These are phyloP conservation scores for Ochropleura leucogaster DNA, from an alignment of 2,888 invertebrate genomes.

Conservation along the genomic window DNA sequence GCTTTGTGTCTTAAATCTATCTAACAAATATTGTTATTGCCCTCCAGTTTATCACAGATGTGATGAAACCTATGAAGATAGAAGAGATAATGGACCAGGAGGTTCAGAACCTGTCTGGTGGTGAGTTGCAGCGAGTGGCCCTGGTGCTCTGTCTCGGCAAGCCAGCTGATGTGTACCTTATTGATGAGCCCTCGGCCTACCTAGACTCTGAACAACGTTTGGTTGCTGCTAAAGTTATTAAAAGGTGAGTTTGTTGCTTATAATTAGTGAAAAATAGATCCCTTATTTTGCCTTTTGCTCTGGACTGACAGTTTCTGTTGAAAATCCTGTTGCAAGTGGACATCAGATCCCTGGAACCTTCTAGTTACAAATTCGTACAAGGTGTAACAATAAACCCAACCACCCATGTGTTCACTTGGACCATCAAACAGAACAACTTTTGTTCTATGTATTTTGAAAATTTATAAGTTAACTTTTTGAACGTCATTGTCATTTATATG, in stretches of 20 bases:
- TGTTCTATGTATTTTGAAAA: too few relatives aligned
- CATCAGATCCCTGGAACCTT: background rate
- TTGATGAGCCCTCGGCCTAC: slow-evolving; percentile 99
- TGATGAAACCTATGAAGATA: slow-evolving; percentile 99
- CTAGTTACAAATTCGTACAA: background rate
- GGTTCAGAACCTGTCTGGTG: slow-evolving; percentile 99
- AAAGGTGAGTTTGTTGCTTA: slow-evolving; percentile 91
- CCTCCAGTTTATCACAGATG: slow-evolving; percentile 98
- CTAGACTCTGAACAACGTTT: slow-evolving; percentile 99
- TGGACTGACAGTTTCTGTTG: background rate
- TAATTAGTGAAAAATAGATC: background rate
- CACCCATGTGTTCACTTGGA: too few relatives aligned
- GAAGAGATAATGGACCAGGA: slow-evolving; percentile 99
- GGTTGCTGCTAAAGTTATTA: slow-evolving; percentile 99
- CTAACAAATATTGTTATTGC: background rate
- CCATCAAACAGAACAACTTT: too few relatives aligned
- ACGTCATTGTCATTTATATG: too few relatives aligned
- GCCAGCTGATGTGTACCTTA: slow-evolving; percentile 99
- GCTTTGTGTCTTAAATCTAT: background rate
- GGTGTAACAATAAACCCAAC: too few relatives aligned
- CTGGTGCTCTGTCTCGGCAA: slow-evolving; percentile 98
- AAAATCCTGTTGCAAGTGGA: too few relatives aligned
- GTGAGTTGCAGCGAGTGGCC: slow-evolving; percentile 99
- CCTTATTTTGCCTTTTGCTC: background rate
- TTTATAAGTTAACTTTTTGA: too few relatives aligned